Base-by-base conservation (phyloP, 23 tunicate genomes). In the Trididemnum miniatum region DNA sequence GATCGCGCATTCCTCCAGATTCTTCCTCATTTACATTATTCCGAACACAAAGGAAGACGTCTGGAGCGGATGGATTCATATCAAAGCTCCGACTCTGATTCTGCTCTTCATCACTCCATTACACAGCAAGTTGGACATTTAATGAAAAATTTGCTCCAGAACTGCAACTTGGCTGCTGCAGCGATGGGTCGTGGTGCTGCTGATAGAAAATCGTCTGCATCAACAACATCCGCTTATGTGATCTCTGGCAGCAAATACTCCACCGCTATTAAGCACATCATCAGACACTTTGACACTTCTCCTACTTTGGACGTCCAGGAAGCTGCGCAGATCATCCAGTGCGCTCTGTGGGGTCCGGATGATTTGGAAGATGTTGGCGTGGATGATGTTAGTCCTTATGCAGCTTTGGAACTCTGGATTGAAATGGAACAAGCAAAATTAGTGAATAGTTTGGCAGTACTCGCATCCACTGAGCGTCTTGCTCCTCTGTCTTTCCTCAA, bases 281-380 rank as follows among this genome's bases (percentile, higher is more conserved):
- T 82, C 39, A 83, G 83, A 27, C 71, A 83, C 38, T 65, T 93
- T 0, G 88, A 93, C 18, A 35, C 34, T 20, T 2, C 59, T 31
- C 87, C 87, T 3, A 51, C 79, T 2, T 34, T 67, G 2, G 81
- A 72, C 27, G 35, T 84, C 31, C 84, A 88, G 52, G 85, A 89
- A 32, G 85, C 89, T 33, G 72, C 84, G 4, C 71, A 74, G 25
- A 65, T 93, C 22, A 86, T 84, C 7, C 98, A 93, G 63, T 93
- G 98, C 71, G 92, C 98, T 0, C 86, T 93, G 29, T 93, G 98
- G 98, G 98, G 98, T 22, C 98, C 98, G 1, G 88, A 79, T 35
- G 85, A 87, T 33, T 71, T 83, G 22, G 88, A 74, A 24, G 97
- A 92, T 26, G 71, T 83, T 3, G 88, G 88, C 0, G 80, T 88